A percentile compares a stretch with the other conserved stretches of the same genome.
phyloP scores from a whole-genome alignment of 1,140 invertebrate genomes.

The Bombus huntii region DNA sequence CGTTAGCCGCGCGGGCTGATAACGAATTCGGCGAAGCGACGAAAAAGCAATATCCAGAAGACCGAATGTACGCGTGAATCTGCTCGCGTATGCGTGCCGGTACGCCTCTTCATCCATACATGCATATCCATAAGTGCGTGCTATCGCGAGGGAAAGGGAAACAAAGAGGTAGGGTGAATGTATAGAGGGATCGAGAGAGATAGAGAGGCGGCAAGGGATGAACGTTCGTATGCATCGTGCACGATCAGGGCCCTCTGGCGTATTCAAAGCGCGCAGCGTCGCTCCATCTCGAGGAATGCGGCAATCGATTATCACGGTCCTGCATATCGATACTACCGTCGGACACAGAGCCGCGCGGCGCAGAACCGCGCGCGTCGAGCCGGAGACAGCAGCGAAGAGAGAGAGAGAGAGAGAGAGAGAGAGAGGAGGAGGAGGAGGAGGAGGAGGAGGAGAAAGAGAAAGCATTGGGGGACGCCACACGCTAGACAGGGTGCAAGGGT shows the following conservation, averaged over 20 bases:
- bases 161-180: background rate
- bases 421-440: background rate
- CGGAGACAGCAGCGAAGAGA: background rate
- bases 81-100: constrained; percentile 52
- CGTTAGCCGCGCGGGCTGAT: constrained; percentile 43
- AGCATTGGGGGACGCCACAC: background rate
- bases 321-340: constrained; percentile 79
- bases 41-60: constrained; percentile 74
- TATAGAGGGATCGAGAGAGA: constrained; percentile 12
- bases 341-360: constrained; percentile 46
- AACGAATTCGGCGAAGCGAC: constrained; percentile 70
- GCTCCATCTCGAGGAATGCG: constrained; percentile 78
- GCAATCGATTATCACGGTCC: constrained; percentile 79
- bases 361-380: constrained; percentile 19
- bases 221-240: constrained; percentile 68
- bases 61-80: constrained; percentile 44
- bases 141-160: constrained; percentile 24
- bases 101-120: constrained; percentile 26
- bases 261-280: constrained; percentile 77
- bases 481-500: constrained; percentile 53
- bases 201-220: constrained; percentile 40
- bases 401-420: background rate
- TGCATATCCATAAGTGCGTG: constrained; percentile 54
- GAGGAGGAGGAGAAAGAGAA: background rate
- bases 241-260: constrained; percentile 65